These are phyloP conservation scores for Hypomecis punctinalis DNA, from an alignment of 2,888 invertebrate genomes.

Conservation along the genomic window DNA sequence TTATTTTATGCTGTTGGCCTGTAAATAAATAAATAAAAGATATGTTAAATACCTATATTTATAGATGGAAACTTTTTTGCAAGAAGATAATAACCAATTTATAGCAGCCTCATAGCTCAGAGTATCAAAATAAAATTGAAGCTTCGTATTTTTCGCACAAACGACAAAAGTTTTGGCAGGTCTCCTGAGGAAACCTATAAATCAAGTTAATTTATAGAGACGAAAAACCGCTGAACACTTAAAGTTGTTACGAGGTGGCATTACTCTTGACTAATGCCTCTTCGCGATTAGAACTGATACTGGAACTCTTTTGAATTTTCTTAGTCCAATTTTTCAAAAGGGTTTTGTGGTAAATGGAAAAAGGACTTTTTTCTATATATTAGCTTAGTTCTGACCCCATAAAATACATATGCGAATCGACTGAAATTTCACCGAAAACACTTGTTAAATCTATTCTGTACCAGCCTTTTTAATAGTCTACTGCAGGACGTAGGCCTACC, in stretches of 20 bases:
- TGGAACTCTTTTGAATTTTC: background rate
- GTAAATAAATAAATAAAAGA: no score
- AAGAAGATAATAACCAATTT: background rate
- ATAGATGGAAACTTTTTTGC: no score
- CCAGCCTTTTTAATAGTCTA: no score
- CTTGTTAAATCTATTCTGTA: no score
- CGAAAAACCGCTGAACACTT: conserved; percentile 67
- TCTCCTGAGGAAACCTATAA: conserved; percentile 72
- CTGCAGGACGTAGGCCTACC: no score
- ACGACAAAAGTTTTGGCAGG: conserved; percentile 72
- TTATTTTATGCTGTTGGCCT: no score
- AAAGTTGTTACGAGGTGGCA: conserved; percentile 62
- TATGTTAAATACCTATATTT: no score
- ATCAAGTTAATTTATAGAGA: conserved; percentile 82
- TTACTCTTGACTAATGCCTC: conserved; percentile 71
- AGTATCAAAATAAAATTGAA: conserved; percentile 43
- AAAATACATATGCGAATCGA: no score
- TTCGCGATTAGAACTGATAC: conserved; percentile 41
- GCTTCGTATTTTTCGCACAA: conserved; percentile 65
- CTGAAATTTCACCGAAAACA: no score
- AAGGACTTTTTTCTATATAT: no score
- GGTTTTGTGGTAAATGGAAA: no score
- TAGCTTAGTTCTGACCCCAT: no score
- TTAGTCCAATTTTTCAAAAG: background rate
- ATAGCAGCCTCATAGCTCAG: conserved; percentile 19